These are phyloP conservation scores for Muscicapa striata DNA, from an alignment of 2,797 vertebrate genomes.

Conservation along the genomic window DNA sequence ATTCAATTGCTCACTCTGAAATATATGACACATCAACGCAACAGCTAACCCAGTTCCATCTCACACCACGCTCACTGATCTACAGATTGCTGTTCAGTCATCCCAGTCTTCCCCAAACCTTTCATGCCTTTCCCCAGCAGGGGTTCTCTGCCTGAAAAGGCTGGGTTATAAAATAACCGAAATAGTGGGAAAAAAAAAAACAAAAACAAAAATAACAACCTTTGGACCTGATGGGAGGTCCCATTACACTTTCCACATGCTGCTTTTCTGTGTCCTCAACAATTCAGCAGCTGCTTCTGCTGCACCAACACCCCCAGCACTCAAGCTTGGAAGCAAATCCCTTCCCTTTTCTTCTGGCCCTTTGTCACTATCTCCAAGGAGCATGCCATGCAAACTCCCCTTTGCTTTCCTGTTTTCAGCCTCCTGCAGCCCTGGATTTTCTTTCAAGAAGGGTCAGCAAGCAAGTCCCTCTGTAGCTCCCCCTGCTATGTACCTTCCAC, in stretches of 20 bases:
- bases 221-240: not conserved
- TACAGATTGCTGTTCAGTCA: not conserved
- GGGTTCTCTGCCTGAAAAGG: not conserved
- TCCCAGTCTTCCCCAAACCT: not conserved
- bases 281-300: not conserved
- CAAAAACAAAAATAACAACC: not conserved
- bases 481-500: not conserved
- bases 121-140: not conserved
- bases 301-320: not conserved
- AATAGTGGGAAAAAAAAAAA: not conserved
- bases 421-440: not conserved
- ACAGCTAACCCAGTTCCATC: fast-evolving
- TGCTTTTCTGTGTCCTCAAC: not conserved
- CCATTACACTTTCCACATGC: not conserved
- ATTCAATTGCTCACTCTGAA: not conserved
- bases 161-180: not conserved
- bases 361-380: not conserved
- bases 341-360: not conserved
- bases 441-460: not conserved
- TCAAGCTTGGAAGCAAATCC: not conserved
- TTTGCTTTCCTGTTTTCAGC: not conserved
- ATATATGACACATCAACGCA: not conserved
- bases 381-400: not conserved
- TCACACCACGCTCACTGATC: not conserved
- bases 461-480: not conserved